These are phyloP conservation scores for Psophia crepitans DNA, from an alignment of 2,113 vertebrate genomes.

Conservation along the genomic window DNA sequence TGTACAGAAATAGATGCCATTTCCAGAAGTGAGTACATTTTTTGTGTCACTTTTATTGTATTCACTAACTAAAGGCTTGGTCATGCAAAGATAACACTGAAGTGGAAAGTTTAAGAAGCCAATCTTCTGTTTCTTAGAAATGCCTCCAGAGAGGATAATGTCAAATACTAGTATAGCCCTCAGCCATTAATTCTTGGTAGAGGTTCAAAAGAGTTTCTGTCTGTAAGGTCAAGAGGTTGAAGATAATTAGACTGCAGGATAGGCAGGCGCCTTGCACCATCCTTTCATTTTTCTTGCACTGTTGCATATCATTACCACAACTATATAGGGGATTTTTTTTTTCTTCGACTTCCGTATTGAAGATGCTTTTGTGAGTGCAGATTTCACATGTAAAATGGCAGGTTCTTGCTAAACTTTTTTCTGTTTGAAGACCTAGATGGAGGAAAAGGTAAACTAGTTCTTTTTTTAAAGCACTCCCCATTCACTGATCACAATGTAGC, in stretches of 20 bases:
- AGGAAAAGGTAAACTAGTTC: background rate
- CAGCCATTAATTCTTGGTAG: background rate
- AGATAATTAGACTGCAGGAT: background rate
- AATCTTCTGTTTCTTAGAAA: background rate
- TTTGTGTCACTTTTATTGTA: background rate
- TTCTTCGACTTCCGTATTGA: background rate
- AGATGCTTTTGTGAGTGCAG: background rate
- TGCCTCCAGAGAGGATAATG: background rate
- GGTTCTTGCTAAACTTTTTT: background rate
- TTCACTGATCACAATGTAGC: background rate
- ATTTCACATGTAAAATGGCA: background rate
- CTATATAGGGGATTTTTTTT: accelerated
- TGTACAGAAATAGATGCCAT: constrained; percentile 4
- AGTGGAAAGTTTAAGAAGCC: background rate
- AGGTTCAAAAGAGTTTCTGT: background rate
- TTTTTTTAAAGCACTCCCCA: background rate
- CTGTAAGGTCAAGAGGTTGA: background rate
- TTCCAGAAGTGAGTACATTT: background rate
- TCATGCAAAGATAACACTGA: background rate
- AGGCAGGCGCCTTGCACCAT: background rate
- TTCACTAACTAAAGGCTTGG: background rate
- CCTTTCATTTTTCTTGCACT: background rate
- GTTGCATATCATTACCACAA: background rate
- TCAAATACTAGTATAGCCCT: background rate
- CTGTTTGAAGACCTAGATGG: background rate